Evolutionary conservation across 2,113 vertebrate species (phyloP), one percentile per base, ranked within the genome.

Genomic region (Halcyon malimbica): DNA sequence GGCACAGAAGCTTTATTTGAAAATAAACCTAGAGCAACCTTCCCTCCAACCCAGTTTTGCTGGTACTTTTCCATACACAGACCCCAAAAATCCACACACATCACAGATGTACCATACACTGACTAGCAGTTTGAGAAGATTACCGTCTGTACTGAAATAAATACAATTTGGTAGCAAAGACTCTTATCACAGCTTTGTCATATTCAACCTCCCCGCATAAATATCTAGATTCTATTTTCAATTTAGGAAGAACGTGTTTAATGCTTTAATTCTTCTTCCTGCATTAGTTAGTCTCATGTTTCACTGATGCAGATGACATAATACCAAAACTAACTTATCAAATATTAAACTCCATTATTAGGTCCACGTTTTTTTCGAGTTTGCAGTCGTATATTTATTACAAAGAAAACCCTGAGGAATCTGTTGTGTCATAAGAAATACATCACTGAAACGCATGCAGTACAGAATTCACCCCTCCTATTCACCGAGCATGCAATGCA

Each of bases 391-490:
- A 1, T 68, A 39, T 89, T 96, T 87, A 94, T 79, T 91, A 85
- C 42, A 92, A 84, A 93, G 13, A 90, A 94, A 89, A 8, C 86
- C 83, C 62, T 82, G 90, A 96, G 91, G 37, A 80, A 92, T 62
- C 70, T 74, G 62, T 89, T 78, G 62, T 76, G 62, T 73, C 51
- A 3, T 16, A 50, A 74, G 51, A 91, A 89, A 75, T 10, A 82
- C 31, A 76, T n/a, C 19, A 71, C 44, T 75, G 44, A 75, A 84
- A 76, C 4, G 44, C 64, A 62, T 4, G 69, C 12, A 76, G 65
- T n/a, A 91, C 24, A 69, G 57, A 87, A 76, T 29, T 73, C 69
- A 90, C 18, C 39, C 39, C 46, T 76, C 65, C 57, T 64, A 13
- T 8, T 84, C 67, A 85, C n/a, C 50, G 70, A 33, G 57, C 57